Conservation (phyloP, 2,888 invertebrate genomes). For the Fragum whitleyi region DNA sequence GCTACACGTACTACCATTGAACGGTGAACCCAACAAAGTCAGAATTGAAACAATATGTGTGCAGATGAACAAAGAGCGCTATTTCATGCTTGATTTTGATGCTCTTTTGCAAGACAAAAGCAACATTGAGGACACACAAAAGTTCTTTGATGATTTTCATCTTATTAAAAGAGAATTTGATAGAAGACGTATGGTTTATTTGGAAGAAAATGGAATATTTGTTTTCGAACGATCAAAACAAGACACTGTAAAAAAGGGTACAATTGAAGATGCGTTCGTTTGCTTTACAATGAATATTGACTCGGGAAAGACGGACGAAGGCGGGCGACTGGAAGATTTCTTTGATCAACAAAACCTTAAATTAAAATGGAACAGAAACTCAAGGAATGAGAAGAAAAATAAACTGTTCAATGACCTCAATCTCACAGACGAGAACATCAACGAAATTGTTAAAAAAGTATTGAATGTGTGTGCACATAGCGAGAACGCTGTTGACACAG, state of each 20-base stretch:
- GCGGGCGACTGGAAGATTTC: neutral
- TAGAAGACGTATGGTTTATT: neutral
- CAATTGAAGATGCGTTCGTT: constrained; percentile 11
- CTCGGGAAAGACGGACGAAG: neutral
- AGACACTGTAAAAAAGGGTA: neutral
- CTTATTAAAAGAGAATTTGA: neutral
- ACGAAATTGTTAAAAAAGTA: neutral
- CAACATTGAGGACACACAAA: neutral
- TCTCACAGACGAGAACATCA: constrained; percentile 2
- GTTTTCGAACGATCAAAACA: constrained; percentile 4
- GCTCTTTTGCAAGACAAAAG: neutral
- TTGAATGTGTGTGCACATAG: neutral
- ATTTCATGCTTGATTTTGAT: constrained; percentile 20
- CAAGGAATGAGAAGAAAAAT: neutral
- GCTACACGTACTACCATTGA: constrained; percentile 7
- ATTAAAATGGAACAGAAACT: neutral
- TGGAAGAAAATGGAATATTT: constrained; percentile 11
- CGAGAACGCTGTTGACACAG: neutral
- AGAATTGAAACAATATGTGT: neutral
- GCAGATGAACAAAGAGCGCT: neutral
- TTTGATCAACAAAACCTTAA: constrained; percentile 3
- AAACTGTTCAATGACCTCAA: neutral
- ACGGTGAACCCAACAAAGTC: constrained; percentile 16
- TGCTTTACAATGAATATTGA: neutral
- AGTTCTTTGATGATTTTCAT: neutral